Evolutionary conservation across 2,888 invertebrate genomes (phyloP).

Genomic region (Orthosia cruda): DNA sequence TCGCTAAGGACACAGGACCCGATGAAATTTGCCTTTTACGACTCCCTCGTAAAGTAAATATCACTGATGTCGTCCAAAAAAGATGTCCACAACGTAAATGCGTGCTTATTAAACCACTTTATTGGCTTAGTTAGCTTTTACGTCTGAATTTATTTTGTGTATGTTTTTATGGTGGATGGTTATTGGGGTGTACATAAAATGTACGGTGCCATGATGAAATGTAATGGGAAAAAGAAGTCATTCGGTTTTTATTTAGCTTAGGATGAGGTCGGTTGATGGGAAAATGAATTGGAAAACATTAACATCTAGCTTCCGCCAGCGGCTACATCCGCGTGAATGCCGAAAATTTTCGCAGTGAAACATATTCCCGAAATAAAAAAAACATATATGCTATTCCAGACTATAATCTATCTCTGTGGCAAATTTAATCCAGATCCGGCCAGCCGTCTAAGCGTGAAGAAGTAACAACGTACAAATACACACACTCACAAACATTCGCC

Average conservation of each 20-base stretch:
- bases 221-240: constrained; percentile 32
- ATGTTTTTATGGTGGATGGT: constrained; percentile 62
- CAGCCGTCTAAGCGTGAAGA: too few species aligned
- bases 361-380: too few species aligned
- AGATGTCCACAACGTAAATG: constrained; percentile 79
- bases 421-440: too few species aligned
- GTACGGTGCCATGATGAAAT: constrained; percentile 46
- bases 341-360: too few species aligned
- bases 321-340: too few species aligned
- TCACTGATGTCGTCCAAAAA: constrained; percentile 79
- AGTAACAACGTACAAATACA: too few species aligned
- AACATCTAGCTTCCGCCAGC: background rate
- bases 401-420: too few species aligned
- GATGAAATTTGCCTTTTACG: constrained; percentile 80
- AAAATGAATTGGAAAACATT: constrained; percentile 17
- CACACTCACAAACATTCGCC: too few species aligned
- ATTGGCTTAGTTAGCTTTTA: constrained; percentile 81
- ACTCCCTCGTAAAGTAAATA: constrained; percentile 83
- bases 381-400: too few species aligned
- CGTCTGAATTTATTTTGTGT: constrained; percentile 73
- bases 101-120: constrained; percentile 83
- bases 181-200: constrained; percentile 35
- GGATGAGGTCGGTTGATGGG: background rate
- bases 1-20: constrained; percentile 72
- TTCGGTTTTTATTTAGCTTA: constrained; percentile 45